Evolutionary conservation across 2,888 invertebrate genomes (phyloP).

Genomic region (Andrena minutula): DNA sequence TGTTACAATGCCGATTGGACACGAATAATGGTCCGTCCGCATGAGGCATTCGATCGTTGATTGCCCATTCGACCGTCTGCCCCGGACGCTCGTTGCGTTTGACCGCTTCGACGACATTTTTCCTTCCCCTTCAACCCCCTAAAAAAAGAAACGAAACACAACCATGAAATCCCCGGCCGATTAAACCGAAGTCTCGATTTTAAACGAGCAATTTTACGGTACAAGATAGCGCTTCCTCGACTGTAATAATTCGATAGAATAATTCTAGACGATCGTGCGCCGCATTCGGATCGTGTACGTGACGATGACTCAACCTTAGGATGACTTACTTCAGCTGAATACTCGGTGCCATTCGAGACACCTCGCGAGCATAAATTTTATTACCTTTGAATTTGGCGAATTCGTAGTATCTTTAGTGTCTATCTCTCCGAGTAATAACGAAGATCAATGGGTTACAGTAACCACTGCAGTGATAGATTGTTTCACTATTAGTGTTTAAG

Average conservation of each 20-base stretch:
- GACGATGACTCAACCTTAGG: slow-evolving; percentile 12
- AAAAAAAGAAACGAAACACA: slow-evolving; percentile 39
- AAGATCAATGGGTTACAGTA: no score
- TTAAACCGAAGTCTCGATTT: slow-evolving; percentile 60
- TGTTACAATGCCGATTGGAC: slow-evolving; percentile 77
- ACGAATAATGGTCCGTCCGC: slow-evolving; percentile 76
- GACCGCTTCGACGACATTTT: slow-evolving; percentile 69
- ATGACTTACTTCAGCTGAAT: neutral
- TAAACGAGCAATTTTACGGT: slow-evolving; percentile 65
- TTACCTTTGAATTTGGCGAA: neutral
- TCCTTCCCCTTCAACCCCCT: slow-evolving; percentile 6
- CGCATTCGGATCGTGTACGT: slow-evolving; percentile 35
- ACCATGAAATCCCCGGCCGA: slow-evolving; percentile 49
- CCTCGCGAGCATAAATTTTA: neutral
- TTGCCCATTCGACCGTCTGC: slow-evolving; percentile 74
- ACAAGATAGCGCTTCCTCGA: slow-evolving; percentile 46
- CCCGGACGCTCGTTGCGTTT: slow-evolving; percentile 70
- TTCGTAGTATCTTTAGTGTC: neutral
- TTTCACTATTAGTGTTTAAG: no score
- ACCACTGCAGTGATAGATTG: no score
- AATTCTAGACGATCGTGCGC: slow-evolving; percentile 35
- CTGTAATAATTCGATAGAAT: slow-evolving; percentile 60
- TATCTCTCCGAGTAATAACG: no score
- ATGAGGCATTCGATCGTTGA: slow-evolving; percentile 73
- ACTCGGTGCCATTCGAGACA: neutral